These are phyloP conservation scores for Parauchenoglanis punctatus DNA, from an alignment of 2,797 vertebrate species.

Conservation along the genomic window DNA sequence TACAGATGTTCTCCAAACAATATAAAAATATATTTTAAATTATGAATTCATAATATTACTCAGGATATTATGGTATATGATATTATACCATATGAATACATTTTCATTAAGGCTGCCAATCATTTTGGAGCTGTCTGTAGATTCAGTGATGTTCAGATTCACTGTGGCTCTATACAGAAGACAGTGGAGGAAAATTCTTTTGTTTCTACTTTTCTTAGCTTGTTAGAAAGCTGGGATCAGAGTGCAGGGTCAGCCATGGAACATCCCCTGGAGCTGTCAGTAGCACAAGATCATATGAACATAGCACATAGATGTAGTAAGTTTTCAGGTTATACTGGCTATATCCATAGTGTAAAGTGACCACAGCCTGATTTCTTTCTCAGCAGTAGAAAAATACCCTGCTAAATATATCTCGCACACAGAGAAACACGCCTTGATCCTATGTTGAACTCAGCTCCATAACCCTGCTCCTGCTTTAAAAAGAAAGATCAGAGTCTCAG, in stretches of 20 bases:
- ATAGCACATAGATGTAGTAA: not conserved
- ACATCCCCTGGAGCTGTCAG: not conserved
- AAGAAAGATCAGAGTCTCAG: conserved; percentile 39
- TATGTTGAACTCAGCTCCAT: conserved; percentile 54
- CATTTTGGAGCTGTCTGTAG: not conserved
- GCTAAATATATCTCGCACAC: conserved; percentile 74
- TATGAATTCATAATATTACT: not conserved
- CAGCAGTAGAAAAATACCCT: conserved; percentile 66
- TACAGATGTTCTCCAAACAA: not conserved
- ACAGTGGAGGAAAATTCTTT: not conserved
- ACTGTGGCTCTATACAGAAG: not conserved
- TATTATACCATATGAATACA: not conserved
- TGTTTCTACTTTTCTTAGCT: not conserved
- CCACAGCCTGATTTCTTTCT: conserved; percentile 52
- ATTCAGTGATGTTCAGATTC: not conserved
- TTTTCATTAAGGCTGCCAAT: not conserved
- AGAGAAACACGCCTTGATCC: conserved; percentile 60
- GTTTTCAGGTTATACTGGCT: not conserved
- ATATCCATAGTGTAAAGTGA: not conserved
- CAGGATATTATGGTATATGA: not conserved
- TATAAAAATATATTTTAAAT: not conserved
- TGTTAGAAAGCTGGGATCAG: not conserved
- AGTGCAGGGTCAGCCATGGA: not conserved
- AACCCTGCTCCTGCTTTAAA: conserved; percentile 45
- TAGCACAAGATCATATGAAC: not conserved